Evolutionary conservation across 2,888 invertebrate genomes (phyloP).

Genomic region (Camponotus fellah): DNA sequence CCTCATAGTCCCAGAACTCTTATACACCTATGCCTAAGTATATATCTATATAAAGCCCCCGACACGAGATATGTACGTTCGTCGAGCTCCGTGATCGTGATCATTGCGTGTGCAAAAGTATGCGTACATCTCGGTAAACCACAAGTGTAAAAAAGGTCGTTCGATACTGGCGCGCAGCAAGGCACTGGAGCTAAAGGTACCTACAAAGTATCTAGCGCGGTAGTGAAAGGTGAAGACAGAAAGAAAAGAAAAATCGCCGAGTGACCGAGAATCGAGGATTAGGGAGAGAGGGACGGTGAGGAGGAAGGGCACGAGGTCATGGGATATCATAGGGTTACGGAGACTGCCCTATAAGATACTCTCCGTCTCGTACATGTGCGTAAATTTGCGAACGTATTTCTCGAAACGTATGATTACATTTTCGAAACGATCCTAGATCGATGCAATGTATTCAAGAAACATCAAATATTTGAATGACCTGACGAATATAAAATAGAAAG

Average conservation of each 20-base stretch:
- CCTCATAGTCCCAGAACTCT: conserved; percentile 34
- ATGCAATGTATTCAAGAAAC: neutral
- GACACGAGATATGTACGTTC: conserved; percentile 29
- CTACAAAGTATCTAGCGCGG: conserved; percentile 58
- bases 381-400: conserved; percentile 50
- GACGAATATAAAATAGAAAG: neutral
- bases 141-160: conserved; percentile 49
- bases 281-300: conserved; percentile 14
- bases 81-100: conserved; percentile 49
- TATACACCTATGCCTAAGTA: conserved; percentile 20
- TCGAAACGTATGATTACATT: conserved; percentile 26
- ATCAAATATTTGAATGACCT: neutral
- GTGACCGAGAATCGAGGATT: conserved; percentile 4
- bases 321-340: conserved; percentile 75
- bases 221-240: conserved; percentile 59
- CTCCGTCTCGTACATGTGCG: conserved; percentile 69
- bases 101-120: conserved; percentile 49
- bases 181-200: conserved; percentile 61
- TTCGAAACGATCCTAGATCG: conserved; percentile 44
- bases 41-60: neutral
- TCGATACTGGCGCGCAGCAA: conserved; percentile 54
- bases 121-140: conserved; percentile 51
- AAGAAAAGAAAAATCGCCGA: conserved; percentile 23
- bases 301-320: conserved; percentile 66
- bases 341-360: conserved; percentile 72